Conservation (phyloP, 2,888 invertebrate genomes). For the Meta bourneti region DNA sequence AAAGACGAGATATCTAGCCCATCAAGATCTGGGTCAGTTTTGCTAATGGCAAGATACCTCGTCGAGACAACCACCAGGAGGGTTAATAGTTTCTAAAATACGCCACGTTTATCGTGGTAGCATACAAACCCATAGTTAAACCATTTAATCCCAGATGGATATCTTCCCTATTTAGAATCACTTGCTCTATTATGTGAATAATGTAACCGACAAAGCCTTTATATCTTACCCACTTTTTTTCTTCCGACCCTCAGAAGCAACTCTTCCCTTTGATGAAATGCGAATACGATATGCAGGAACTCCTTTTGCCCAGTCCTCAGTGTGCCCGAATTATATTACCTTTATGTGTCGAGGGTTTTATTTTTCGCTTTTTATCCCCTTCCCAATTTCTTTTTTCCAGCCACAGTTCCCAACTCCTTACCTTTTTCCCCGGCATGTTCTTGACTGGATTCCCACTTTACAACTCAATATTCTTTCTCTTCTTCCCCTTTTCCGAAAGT, state of each 20-base stretch:
- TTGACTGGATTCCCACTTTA: constrained; percentile 38
- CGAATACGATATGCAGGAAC: background rate
- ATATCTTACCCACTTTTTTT: too few species aligned
- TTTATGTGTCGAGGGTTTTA: constrained; percentile 21
- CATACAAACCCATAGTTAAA: too few species aligned
- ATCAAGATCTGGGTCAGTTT: too few species aligned
- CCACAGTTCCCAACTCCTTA: background rate
- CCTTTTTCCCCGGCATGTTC: constrained; percentile 24
- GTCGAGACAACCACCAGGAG: too few species aligned
- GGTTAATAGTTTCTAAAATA: too few species aligned
- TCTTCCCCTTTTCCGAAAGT: background rate
- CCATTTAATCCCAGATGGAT: too few species aligned
- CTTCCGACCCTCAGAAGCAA: background rate
- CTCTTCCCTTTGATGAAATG: background rate
- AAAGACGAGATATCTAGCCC: too few species aligned
- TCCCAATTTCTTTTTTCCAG: background rate
- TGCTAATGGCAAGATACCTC: too few species aligned
- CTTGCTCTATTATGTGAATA: too few species aligned
- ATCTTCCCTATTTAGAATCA: too few species aligned
- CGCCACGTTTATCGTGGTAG: too few species aligned
- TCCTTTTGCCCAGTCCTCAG: background rate
- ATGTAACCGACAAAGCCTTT: too few species aligned
- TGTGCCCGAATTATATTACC: constrained; percentile 48
- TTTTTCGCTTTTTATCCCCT: constrained; percentile 4
- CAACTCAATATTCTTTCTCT: constrained; percentile 58